Evolutionary conservation across 2,888 invertebrate species (phyloP), one percentile per base, ranked within the genome.

Genomic region (Catocala sponsa): DNA sequence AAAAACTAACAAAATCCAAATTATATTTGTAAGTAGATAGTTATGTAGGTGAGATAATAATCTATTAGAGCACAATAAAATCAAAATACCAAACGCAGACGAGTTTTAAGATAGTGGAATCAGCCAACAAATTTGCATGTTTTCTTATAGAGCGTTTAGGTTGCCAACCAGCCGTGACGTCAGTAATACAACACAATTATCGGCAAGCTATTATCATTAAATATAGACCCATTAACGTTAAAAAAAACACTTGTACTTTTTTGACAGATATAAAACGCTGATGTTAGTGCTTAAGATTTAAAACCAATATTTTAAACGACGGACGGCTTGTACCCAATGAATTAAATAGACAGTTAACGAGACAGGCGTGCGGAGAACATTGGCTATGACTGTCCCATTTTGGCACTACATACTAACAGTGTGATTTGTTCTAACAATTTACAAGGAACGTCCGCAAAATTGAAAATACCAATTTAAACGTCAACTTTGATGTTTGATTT

Each of bases 401-500:
- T 76, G 78, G 70, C 76, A 78, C 73, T 67, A 55, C 65, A 47
- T 51, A 55, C 58, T 35, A n/a, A 25, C 15, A 42, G 44, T 46
- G 55, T 63, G 44, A 72, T 67, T 64, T 55, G 64, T 66, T 72
- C 48, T 62, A 67, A 47, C 55, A 6, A 63, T 69, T 64, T 53
- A 62, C 59, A 69, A 59, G 56, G 48, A 58, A 65, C 59, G 60
- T 49, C 32, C 42, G 46, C 63, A 64, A 61, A 72, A 70, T 67
- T 66, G 59, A 58, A 70, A 75, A 74, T 66, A 60, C 49, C 58
- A 68, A 70, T 74, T 70, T 68, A 72, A 70, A 74, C 65, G 50
- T 68, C 59, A 72, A 71, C 6, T 76, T 77, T 79, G 79, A 75
- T 78, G 74, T 76, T 78, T 71, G 69, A 74, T 81, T 79, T 79